phyloP scores from a whole-genome alignment of 2,113 vertebrate genomes.

The Candoia aspera region DNA sequence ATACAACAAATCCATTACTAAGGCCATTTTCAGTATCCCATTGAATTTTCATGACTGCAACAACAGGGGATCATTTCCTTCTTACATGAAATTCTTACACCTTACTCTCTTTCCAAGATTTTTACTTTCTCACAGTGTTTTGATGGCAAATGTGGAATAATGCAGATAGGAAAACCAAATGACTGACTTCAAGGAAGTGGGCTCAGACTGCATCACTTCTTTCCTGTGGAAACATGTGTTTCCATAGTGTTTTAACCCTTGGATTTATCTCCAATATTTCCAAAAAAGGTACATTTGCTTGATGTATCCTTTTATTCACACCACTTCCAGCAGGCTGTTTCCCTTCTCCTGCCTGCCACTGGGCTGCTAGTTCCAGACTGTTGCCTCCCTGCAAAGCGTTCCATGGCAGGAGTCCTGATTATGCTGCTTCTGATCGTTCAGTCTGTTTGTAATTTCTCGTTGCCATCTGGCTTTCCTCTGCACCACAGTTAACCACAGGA shows the following conservation, averaged over 20 bases:
- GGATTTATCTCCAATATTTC: neutral
- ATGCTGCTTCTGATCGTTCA: slow-evolving; percentile 26
- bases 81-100: neutral
- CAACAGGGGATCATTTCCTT: neutral
- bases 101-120: neutral
- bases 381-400: slow-evolving; percentile 19
- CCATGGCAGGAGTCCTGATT: slow-evolving; percentile 17
- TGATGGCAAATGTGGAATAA: neutral
- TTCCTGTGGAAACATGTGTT: neutral
- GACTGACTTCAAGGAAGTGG: neutral
- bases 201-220: neutral
- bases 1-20: neutral
- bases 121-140: neutral
- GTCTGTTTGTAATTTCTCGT: slow-evolving; percentile 33
- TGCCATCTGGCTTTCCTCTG: slow-evolving; percentile 38
- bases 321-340: slow-evolving; percentile 15
- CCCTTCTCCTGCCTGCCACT: neutral
- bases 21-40: neutral
- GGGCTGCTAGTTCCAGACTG: slow-evolving; percentile 19
- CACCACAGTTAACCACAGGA: slow-evolving; percentile 16
- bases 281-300: slow-evolving; percentile 10
- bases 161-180: neutral
- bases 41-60: neutral
- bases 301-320: neutral
- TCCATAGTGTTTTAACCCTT: slow-evolving; percentile 1